Evolutionary conservation across 2,113 vertebrate species (phyloP).

Genomic region (Panurus biarmicus): DNA sequence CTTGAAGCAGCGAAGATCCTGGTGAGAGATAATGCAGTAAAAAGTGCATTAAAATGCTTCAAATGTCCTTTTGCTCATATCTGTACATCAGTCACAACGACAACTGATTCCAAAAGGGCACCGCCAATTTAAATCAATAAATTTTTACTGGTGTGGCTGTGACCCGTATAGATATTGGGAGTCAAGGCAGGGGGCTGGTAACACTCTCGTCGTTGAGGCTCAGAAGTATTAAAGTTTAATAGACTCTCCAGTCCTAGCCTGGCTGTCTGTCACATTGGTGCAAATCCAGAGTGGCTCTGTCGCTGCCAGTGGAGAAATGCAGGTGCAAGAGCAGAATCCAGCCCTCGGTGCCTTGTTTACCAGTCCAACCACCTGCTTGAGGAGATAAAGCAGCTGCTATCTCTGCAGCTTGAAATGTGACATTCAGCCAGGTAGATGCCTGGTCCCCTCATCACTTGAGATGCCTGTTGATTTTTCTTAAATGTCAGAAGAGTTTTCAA

Average conservation of each 20-base stretch:
- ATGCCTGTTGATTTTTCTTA: conserved; percentile 76
- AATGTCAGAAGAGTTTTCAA: conserved; percentile 74
- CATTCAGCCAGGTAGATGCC: conserved; percentile 69
- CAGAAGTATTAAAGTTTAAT: conserved; percentile 68
- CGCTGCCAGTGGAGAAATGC: not conserved
- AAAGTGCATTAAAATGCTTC: conserved; percentile 65
- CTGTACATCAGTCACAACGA: conserved; percentile 38
- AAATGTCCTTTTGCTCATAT: conserved; percentile 62
- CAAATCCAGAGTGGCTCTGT: not conserved
- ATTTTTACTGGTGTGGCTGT: not conserved
- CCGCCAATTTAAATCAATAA: conserved; percentile 43
- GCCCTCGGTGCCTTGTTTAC: conserved; percentile 61
- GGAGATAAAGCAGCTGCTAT: conserved; percentile 78
- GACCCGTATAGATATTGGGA: not conserved
- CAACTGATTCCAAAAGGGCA: not conserved
- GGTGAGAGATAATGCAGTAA: conserved; percentile 67
- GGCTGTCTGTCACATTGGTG: not conserved
- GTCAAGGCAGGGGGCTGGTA: not conserved
- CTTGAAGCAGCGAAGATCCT: conserved; percentile 65
- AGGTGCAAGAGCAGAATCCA: not conserved
- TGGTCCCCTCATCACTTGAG: conserved; percentile 61
- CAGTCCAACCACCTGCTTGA: conserved; percentile 66
- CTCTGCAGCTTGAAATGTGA: conserved; percentile 72
- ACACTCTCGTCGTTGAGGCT: conserved; percentile 27
- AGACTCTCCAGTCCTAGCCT: conserved; percentile 1